These are phyloP conservation scores for Acomys russatus DNA, from an alignment of 2,797 vertebrate genomes.

Conservation along the genomic window DNA sequence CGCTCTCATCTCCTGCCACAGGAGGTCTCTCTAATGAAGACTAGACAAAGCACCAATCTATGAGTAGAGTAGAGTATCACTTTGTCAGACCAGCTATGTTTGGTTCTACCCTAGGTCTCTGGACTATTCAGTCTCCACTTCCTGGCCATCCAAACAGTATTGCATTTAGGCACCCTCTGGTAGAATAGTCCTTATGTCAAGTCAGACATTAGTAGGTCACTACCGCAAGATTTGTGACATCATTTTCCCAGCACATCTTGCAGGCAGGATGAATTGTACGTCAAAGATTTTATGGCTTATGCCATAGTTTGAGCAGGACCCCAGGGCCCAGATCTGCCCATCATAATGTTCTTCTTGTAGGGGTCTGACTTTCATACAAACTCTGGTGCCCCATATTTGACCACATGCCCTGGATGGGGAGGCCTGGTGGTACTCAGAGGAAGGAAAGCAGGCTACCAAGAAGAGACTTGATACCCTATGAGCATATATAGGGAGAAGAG, in stretches of 20 bases:
- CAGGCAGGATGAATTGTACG: neutral
- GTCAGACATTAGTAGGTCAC: neutral
- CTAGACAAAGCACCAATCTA: neutral
- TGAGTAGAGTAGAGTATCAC: neutral
- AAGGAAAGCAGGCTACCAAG: too few species aligned
- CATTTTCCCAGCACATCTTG: neutral
- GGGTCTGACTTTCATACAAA: too few species aligned
- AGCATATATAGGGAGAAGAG: too few species aligned
- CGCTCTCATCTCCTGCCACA: neutral
- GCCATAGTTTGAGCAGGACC: too few species aligned
- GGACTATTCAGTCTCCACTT: neutral
- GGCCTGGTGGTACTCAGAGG: too few species aligned
- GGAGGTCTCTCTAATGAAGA: neutral
- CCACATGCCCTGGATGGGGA: too few species aligned
- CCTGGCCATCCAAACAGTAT: neutral
- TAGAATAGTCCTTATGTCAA: neutral
- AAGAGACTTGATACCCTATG: too few species aligned
- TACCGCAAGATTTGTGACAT: neutral
- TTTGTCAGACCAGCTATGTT: neutral
- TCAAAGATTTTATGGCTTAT: neutral
- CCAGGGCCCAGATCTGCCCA: too few species aligned
- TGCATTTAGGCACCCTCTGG: neutral
- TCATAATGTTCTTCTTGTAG: too few species aligned
- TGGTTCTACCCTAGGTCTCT: neutral
- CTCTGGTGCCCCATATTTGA: too few species aligned